phyloP scores from a whole-genome alignment of 2,888 invertebrate genomes.

The Limnephilus marmoratus region DNA sequence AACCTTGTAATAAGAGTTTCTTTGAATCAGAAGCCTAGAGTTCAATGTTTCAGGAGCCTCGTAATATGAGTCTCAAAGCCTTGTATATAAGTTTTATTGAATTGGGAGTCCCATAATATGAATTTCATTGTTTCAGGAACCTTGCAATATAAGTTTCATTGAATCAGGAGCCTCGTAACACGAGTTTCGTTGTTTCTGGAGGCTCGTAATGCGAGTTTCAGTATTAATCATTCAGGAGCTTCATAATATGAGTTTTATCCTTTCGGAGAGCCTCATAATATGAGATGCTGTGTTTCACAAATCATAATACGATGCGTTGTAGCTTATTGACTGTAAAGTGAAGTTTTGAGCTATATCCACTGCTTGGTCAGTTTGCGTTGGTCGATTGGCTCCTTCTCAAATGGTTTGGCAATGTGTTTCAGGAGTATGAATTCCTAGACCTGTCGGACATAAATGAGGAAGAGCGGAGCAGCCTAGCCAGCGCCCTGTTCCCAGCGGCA shows the following conservation, averaged over 20 bases:
- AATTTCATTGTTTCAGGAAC: too few relatives aligned
- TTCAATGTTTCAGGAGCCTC: neutral
- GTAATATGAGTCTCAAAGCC: neutral
- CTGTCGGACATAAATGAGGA: constrained; percentile 84
- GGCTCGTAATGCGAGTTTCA: too few relatives aligned
- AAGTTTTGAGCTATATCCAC: constrained; percentile 43
- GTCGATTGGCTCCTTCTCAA: neutral
- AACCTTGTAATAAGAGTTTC: neutral
- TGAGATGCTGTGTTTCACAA: neutral
- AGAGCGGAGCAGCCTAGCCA: constrained; percentile 81
- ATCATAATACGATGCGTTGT: neutral
- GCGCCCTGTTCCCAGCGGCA: constrained; percentile 75
- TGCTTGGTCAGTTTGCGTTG: neutral
- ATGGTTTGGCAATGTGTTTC: constrained; percentile 69
- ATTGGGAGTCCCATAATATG: too few relatives aligned
- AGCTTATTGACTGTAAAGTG: constrained; percentile 18
- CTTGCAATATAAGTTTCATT: too few relatives aligned
- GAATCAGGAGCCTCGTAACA: too few relatives aligned
- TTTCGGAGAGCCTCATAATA: neutral
- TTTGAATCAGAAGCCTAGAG: neutral
- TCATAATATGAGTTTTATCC: too few relatives aligned
- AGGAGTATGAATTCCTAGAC: constrained; percentile 86
- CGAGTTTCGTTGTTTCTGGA: too few relatives aligned
- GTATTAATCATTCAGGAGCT: too few relatives aligned
- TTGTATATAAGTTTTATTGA: too few relatives aligned